Evolutionary conservation across 2,797 vertebrate genomes (phyloP), one percentile per base, ranked within the genome.

Genomic region (Galaxias olidus): DNA sequence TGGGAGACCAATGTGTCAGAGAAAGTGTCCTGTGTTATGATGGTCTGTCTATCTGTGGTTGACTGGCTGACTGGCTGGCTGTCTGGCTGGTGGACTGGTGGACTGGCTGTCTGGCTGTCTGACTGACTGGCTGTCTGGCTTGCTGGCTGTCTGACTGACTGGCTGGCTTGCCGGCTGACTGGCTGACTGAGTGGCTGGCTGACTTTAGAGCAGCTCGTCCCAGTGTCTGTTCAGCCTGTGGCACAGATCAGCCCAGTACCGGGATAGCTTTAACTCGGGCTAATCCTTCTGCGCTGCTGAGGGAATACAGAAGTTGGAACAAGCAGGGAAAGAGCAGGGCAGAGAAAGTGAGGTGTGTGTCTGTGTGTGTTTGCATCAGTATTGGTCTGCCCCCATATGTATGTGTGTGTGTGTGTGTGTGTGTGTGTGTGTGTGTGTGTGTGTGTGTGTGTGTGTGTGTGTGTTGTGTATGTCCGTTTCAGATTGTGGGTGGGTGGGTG

Each of bases 111-210:
- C 66, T 75, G 20, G 4, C 12, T 41, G 6, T 15, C 10, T 14
- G 11, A n/a, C n/a, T n/a, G n/a, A n/a, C n/a, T n/a, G n/a, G n/a
- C n/a, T n/a, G n/a, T n/a, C n/a, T n/a, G n/a, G n/a, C n/a, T n/a
- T n/a, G n/a, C n/a, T n/a, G n/a, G n/a, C n/a, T n/a, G n/a, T n/a
- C n/a, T n/a, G n/a, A n/a, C n/a, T n/a, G n/a, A n/a, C n/a, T n/a
- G n/a, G n/a, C n/a, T n/a, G n/a, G n/a, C n/a, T n/a, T n/a, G n/a
- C n/a, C n/a, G n/a, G n/a, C n/a, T n/a, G n/a, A n/a, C n/a, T n/a
- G n/a, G n/a, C 90, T 91, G 91, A 92, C 92, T 82, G 90, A 82
- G 81, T 79, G 82, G 82, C 74, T 63, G 69, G 80, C 61, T n/a
- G n/a, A n/a, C n/a, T n/a, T n/a, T n/a, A n/a, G n/a, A 79, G 78